These are phyloP conservation scores for Metaphire vulgaris DNA, from an alignment of 1,140 invertebrate genomes.

Conservation along the genomic window DNA sequence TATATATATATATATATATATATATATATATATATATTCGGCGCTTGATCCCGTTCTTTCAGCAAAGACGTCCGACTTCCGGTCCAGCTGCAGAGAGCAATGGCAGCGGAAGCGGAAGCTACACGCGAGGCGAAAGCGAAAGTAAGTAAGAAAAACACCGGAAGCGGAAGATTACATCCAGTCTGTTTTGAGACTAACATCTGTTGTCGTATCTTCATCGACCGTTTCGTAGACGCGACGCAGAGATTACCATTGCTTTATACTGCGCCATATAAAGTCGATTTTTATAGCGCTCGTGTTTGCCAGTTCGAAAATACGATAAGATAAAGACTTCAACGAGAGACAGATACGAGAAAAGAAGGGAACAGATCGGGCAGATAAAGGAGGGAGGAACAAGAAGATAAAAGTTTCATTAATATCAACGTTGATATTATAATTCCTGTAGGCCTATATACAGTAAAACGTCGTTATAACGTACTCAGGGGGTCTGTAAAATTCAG, in stretches of 20 bases:
- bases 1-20: background rate
- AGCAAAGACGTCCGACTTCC: constrained; percentile 39
- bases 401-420: too few species aligned
- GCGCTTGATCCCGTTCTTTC: constrained; percentile 2
- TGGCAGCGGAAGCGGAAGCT: constrained; percentile 42
- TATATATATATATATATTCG: constrained; percentile 1
- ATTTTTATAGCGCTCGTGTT: background rate
- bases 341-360: too few species aligned
- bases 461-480: too few species aligned
- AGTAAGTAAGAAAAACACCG: constrained; percentile 28
- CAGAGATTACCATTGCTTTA: background rate
- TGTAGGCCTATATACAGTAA: too few species aligned
- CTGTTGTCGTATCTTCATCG: background rate
- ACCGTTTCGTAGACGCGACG: background rate
- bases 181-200: background rate
- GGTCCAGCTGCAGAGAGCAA: constrained; percentile 39
- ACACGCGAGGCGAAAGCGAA: constrained; percentile 38
- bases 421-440: too few species aligned
- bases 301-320: too few species aligned
- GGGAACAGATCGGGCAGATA: too few species aligned
- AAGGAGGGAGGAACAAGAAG: too few species aligned
- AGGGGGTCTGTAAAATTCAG: too few species aligned
- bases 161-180: background rate
- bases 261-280: background rate
- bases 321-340: too few species aligned